Evolutionary conservation across 37 sponge, comb jelly and placozoan genomes (phyloP).

Genomic region (Axinella damicornis): DNA sequence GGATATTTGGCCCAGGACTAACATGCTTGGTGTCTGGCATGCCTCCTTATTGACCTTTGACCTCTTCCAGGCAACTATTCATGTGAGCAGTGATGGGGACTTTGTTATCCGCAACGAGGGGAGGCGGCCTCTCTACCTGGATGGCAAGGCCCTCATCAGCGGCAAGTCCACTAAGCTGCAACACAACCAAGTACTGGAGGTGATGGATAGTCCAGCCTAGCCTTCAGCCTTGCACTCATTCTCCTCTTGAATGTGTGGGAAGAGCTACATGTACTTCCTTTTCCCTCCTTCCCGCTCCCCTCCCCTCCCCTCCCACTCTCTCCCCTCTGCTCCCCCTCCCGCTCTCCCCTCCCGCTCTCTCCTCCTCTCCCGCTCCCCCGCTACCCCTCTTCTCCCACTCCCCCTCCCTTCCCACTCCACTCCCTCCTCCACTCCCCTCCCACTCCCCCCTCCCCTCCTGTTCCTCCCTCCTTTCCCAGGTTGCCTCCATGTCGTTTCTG

Average conservation of each 20-base stretch:
- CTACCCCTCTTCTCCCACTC: background rate
- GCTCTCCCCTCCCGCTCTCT: background rate
- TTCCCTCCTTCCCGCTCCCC: no score
- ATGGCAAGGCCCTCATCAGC: slow-evolving; percentile 65
- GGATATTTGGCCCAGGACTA: no score
- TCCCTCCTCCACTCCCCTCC: background rate
- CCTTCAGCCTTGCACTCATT: background rate
- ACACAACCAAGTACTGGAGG: slow-evolving; percentile 78
- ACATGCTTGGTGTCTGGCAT: no score
- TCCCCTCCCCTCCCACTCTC: background rate
- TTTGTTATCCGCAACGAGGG: slow-evolving; percentile 80
- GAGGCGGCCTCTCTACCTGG: slow-evolving; percentile 73
- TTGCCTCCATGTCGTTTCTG: slow-evolving; percentile 57
- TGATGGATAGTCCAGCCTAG: background rate
- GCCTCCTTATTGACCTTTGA: background rate
- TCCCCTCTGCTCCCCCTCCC: background rate
- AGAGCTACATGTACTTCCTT: background rate
- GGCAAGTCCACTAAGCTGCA: slow-evolving; percentile 51
- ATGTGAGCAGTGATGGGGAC: slow-evolving; percentile 64
- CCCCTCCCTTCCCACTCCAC: background rate
- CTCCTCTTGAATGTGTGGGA: background rate
- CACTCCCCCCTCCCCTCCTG: background rate
- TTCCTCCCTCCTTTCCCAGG: slow-evolving; percentile 16
- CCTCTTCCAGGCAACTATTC: slow-evolving; percentile 68
- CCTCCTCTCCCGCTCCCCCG: no score